These are phyloP conservation scores for Xylota segnis DNA, from an alignment of 2,888 invertebrate genomes.

Conservation along the genomic window DNA sequence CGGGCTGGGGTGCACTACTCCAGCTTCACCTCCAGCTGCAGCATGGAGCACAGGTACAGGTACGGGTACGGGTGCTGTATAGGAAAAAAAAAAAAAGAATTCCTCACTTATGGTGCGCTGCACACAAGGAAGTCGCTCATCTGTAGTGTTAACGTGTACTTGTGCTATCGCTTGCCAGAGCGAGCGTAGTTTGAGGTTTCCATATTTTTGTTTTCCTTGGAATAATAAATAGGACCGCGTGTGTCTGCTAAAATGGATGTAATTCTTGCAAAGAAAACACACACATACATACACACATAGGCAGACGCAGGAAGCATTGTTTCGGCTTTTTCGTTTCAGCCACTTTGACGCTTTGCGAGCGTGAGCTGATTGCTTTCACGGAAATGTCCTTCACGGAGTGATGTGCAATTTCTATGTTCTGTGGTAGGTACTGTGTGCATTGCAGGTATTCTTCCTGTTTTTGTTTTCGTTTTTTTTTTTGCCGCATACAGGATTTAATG, in stretches of 20 bases:
- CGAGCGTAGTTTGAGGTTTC: conserved; percentile 59
- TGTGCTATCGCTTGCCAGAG: conserved; percentile 46
- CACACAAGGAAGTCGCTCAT: conserved; percentile 66
- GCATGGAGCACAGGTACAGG: background rate
- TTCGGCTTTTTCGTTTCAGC: conserved; percentile 56
- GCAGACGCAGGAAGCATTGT: conserved; percentile 41
- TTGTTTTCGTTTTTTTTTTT: no score
- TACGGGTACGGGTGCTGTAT: background rate
- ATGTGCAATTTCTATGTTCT: conserved; percentile 12
- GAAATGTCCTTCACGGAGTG: conserved; percentile 63
- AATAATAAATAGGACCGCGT: conserved; percentile 51
- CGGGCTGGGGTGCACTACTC: conserved; percentile 28
- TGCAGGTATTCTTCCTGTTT: conserved; percentile 8
- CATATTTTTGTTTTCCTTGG: conserved; percentile 51
- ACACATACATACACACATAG: no score
- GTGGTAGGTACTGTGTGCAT: conserved; percentile 1
- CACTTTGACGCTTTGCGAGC: conserved; percentile 58
- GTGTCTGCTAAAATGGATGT: conserved; percentile 50
- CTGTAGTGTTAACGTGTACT: conserved; percentile 51
- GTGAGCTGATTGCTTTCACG: conserved; percentile 56
- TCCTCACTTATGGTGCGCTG: conserved; percentile 46
- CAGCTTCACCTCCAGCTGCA: background rate
- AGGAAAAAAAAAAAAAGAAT: conserved; percentile 17
- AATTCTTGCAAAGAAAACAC: conserved; percentile 50
- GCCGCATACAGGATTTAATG: conserved; percentile 32